Evolutionary conservation across 2,888 invertebrate species (phyloP).

Genomic region (Diploptera punctata): DNA sequence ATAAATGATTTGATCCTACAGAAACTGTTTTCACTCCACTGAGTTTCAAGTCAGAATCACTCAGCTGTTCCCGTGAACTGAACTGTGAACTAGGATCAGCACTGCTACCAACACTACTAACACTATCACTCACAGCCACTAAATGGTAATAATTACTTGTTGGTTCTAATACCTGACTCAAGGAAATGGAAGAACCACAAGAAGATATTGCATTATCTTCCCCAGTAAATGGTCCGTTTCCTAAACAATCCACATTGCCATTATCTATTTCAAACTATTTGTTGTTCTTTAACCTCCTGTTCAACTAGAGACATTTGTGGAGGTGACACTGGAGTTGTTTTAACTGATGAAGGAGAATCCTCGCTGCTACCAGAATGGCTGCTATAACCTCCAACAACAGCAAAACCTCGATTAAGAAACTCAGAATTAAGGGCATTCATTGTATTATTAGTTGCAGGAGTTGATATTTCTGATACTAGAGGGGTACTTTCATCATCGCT

Average conservation of each 20-base stretch:
- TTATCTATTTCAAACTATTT: background rate
- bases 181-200: constrained; percentile 40
- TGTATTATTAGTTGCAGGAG: constrained; percentile 47
- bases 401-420: constrained; percentile 36
- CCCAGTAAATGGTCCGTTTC: background rate
- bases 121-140: constrained; percentile 38
- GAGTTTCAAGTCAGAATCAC: constrained; percentile 28
- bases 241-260: constrained; percentile 8
- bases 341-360: constrained; percentile 32
- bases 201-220: constrained; percentile 34
- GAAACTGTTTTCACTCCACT: constrained; percentile 6
- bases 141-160: constrained; percentile 39
- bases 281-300: background rate
- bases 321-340: constrained; percentile 33
- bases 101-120: constrained; percentile 34
- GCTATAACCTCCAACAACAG: constrained; percentile 25
- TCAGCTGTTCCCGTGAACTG: constrained; percentile 29
- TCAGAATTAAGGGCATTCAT: background rate
- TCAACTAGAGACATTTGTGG: background rate
- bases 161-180: constrained; percentile 39
- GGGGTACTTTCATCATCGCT: constrained; percentile 75
- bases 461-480: constrained; percentile 61
- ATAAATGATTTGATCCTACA: constrained; percentile 19
- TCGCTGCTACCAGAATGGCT: constrained; percentile 35
- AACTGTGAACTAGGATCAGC: background rate